Evolutionary conservation across 2,797 vertebrate genomes (phyloP).

Genomic region (Rousettus madagascariensis): DNA sequence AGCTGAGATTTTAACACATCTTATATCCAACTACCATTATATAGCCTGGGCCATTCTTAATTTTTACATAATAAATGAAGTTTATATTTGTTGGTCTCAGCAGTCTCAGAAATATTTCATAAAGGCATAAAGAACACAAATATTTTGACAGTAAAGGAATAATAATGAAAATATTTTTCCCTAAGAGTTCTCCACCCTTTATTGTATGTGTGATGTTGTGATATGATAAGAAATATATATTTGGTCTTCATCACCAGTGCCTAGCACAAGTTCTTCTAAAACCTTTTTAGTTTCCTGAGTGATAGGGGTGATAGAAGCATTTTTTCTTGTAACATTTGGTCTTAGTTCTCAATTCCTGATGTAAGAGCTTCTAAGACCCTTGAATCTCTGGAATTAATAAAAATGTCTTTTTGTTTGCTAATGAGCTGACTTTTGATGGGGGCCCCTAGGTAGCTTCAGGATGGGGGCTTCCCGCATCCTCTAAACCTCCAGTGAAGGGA

Average conservation of each 20-base stretch:
- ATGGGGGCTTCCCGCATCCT: neutral
- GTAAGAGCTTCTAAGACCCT: neutral
- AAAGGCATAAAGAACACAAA: slow-evolving; percentile 27
- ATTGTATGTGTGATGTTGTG: neutral
- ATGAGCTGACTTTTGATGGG: neutral
- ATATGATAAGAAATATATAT: neutral
- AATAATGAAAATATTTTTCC: slow-evolving; percentile 35
- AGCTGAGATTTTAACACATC: slow-evolving; percentile 9
- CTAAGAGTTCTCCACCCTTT: neutral
- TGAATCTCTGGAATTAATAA: neutral
- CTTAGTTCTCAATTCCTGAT: neutral
- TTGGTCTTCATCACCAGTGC: neutral
- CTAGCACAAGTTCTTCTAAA: neutral
- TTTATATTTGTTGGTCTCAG: slow-evolving; percentile 39
- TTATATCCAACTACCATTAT: neutral
- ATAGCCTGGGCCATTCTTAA: neutral
- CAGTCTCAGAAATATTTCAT: slow-evolving; percentile 52
- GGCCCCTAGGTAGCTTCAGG: neutral
- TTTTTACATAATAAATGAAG: slow-evolving; percentile 70
- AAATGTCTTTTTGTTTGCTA: neutral
- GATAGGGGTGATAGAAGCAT: neutral
- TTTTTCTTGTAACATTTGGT: neutral
- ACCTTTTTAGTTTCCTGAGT: neutral
- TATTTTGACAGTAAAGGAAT: slow-evolving; percentile 49
- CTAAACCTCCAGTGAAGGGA: neutral